phyloP scores from a whole-genome alignment of 2,113 vertebrate genomes.

The Halcyon senegalensis region DNA sequence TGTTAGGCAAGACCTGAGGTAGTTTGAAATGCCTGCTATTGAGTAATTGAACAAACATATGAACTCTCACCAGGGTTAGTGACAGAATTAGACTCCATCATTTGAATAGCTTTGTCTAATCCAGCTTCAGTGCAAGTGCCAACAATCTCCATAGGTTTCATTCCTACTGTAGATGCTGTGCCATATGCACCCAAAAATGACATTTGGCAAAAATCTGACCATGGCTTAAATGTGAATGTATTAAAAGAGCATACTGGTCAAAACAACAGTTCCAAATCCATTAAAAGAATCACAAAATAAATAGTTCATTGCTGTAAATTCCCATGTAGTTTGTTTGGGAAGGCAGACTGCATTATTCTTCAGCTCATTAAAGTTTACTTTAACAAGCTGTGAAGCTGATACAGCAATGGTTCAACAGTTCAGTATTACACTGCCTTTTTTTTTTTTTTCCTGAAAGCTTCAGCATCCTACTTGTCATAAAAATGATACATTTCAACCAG shows the following conservation, averaged over 20 bases:
- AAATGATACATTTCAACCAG: conserved; percentile 24
- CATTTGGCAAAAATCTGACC: conserved; percentile 15
- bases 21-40: background rate
- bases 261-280: background rate
- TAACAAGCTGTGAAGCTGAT: conserved; percentile 56
- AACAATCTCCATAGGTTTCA: background rate
- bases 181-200: background rate
- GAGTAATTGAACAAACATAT: background rate
- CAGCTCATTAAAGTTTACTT: conserved; percentile 57
- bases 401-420: conserved; percentile 46
- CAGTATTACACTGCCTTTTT: background rate
- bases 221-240: background rate
- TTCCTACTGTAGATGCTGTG: background rate
- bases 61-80: background rate
- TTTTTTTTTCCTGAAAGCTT: background rate
- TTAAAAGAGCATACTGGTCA: background rate
- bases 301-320: conserved; percentile 15
- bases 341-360: conserved; percentile 28
- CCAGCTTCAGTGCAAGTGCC: background rate
- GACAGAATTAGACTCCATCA: background rate
- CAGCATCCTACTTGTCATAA: conserved; percentile 29
- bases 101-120: background rate
- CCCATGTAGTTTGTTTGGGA: conserved; percentile 44
- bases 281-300: conserved; percentile 40
- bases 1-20: background rate